Evolutionary conservation across 1,140 invertebrate genomes (phyloP), one percentile per base, ranked within the genome.

Genomic region (Trichonephila clavata): DNA sequence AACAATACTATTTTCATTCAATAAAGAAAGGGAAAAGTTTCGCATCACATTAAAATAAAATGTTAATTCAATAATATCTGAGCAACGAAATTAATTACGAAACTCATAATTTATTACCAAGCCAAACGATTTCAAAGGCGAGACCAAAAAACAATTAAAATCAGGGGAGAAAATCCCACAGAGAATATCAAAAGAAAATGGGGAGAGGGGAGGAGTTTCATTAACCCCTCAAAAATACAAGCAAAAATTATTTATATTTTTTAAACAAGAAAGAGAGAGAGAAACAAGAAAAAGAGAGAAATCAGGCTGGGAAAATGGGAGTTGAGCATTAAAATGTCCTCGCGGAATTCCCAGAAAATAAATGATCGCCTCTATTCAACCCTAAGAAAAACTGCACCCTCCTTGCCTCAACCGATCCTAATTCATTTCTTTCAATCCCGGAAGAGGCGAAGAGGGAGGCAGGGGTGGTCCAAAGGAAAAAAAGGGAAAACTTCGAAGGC

Each of bases 361-460:
- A 90, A 90, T 90, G 87, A 90, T 90, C 65, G 8, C 32, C 39
- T 10, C 27, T 32, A 88, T 88, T 68, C 61, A 88, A 39, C 8
- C 21, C 8, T 43, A 68, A 88, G 61, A 68, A 88, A 88, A 71
- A 32, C 63, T 88, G 86, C 86, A 59, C 10, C 50, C 39, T 50
- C 24, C 77, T 39, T 50, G 50, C 50, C 50, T 27, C 68, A 7
- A 21, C 24, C n/a, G 63, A 24, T 84, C 21, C 24, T n/a, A 27
- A 84, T 59, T 65, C 90, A 83, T 84, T 63, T 84, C 90, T 65
- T 57, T 50, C 50, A 14, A 84, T 68, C 65, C 7, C 16, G 4
- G 13, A 83, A 83, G 20, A 83, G 50, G 50, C 50, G 7, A 50
- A 50, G 2, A 50, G 50, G 10, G 50, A 50, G 50, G 50, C 50